Conservation (phyloP, 2,797 vertebrate genomes). For the Pseudochirops corinnae region DNA sequence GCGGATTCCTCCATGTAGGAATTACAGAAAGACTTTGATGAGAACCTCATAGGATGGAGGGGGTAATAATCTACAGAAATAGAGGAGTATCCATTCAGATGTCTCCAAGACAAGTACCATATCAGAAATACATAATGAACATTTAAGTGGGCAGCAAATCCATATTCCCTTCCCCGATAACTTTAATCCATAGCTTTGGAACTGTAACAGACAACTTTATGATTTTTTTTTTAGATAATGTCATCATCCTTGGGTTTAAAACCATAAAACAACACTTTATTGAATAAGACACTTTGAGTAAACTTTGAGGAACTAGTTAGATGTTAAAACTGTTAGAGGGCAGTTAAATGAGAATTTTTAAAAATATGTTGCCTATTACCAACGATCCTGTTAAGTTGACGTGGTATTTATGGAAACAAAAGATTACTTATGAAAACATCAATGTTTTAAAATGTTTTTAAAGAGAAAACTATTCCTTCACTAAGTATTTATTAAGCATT, state of each 20-base stretch:
- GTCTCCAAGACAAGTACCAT: background rate
- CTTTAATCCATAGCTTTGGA: background rate
- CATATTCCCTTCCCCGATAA: background rate
- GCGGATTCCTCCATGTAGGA: background rate
- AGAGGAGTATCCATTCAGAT: background rate
- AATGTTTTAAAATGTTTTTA: background rate
- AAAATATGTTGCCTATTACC: background rate
- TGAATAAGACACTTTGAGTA: background rate
- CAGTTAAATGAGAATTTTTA: background rate
- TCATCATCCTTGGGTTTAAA: background rate
- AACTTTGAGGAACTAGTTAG: background rate
- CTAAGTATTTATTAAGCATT: background rate
- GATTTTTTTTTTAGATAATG: background rate
- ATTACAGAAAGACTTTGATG: background rate
- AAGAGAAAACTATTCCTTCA: background rate
- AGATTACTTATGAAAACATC: background rate
- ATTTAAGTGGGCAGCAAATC: background rate
- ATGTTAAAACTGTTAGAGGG: background rate
- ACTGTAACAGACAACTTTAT: background rate
- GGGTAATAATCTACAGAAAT: background rate
- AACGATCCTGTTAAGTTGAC: background rate
- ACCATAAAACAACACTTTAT: background rate
- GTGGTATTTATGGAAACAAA: background rate
- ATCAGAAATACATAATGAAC: background rate
- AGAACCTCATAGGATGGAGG: background rate